Evolutionary conservation across 1,140 invertebrate genomes (phyloP).

Genomic region (Tetragnatha versicolor): DNA sequence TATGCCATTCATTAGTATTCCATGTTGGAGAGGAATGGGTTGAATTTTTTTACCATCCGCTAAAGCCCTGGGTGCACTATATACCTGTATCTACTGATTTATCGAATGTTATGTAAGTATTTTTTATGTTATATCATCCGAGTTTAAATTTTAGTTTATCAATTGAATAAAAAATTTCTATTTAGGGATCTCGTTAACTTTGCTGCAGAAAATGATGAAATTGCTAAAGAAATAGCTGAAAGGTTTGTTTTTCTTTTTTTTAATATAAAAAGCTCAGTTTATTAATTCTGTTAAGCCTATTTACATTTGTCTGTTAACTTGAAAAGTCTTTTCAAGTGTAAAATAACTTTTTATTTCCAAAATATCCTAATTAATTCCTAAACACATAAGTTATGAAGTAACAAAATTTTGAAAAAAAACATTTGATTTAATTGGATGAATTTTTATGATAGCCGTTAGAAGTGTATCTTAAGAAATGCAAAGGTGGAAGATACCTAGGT

Average conservation of each 20-base stretch:
- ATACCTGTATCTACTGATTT: constrained; percentile 79
- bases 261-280: neutral
- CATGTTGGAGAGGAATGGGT: constrained; percentile 94
- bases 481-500: no score
- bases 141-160: constrained; percentile 17
- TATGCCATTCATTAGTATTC: constrained; percentile 93
- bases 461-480: no score
- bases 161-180: constrained; percentile 59
- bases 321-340: neutral
- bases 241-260: constrained; percentile 60
- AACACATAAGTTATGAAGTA: no score
- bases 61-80: constrained; percentile 97
- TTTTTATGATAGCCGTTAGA: no score
- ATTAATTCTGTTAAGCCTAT: neutral
- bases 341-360: no score
- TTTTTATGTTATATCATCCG: neutral
- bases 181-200: constrained; percentile 76
- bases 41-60: constrained; percentile 91
- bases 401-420: no score
- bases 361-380: no score
- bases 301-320: neutral
- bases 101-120: constrained; percentile 70
- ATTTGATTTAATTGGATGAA: no score
- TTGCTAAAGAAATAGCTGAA: constrained; percentile 82
- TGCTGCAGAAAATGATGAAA: constrained; percentile 77